Percentiles rank a stretch among this genome's conserved stretches.
Conservation (phyloP, 2,888 invertebrate genomes). For the Eupithecia centaureata region DNA sequence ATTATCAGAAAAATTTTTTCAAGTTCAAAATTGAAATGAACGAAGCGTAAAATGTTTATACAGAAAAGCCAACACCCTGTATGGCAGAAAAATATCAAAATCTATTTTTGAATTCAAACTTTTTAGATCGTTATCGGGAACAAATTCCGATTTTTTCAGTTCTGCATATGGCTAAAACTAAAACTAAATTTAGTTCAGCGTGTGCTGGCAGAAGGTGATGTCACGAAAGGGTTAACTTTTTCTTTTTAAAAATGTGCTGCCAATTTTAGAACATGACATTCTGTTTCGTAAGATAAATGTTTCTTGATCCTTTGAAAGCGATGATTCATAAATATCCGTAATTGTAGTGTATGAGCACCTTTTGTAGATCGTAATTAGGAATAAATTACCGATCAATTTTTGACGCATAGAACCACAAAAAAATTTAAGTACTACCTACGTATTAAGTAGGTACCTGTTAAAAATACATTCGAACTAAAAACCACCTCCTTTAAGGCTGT, state of each 20-base stretch:
- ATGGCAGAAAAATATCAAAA: constrained; percentile 17
- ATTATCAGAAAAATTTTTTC: too few species aligned
- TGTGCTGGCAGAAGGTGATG: constrained; percentile 80
- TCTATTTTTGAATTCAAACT: constrained; percentile 56
- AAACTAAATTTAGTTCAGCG: constrained; percentile 80
- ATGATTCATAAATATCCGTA: constrained; percentile 23
- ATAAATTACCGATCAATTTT: neutral
- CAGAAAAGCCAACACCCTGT: neutral
- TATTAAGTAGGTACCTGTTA: too few species aligned
- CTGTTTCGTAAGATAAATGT: constrained; percentile 41
- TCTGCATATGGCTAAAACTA: constrained; percentile 76
- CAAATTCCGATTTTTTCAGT: constrained; percentile 57
- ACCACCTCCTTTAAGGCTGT: too few species aligned
- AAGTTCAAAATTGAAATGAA: too few species aligned
- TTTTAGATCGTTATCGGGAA: constrained; percentile 34
- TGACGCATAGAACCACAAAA: neutral
- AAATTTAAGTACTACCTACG: too few species aligned
- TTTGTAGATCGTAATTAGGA: neutral
- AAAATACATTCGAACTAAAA: too few species aligned
- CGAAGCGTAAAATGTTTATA: too few species aligned
- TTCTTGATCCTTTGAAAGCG: neutral
- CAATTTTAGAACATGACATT: constrained; percentile 55
- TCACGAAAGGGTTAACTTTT: constrained; percentile 72
- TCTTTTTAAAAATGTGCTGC: constrained; percentile 50
- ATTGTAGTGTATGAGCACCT: neutral